Evolutionary conservation across 2,888 invertebrate species (phyloP), one percentile per base, ranked within the genome.

Genomic region (Eremobia ochroleuca): DNA sequence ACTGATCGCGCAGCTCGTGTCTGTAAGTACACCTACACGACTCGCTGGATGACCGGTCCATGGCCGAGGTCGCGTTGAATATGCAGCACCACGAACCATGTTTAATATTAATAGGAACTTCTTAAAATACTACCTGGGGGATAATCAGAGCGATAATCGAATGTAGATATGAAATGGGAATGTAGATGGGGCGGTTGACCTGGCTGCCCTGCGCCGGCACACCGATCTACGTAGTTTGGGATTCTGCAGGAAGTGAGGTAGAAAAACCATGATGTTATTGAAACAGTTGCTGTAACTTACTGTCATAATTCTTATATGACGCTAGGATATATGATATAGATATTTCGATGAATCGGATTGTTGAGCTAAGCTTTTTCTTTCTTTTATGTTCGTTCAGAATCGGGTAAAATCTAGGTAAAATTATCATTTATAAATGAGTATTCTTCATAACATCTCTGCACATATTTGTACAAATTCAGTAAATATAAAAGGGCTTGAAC

Each of bases 51-150:
- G 94, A 93, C 95, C 95, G 95, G 93, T 94, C 95, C 94, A 93
- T 92, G 94, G 92, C 94, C 95, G 95, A 92, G 92, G 93, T 92
- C 92, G 89, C 92, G 89, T 92, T 96, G 93, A 95, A 95, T 96
- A 96, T 96, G 93, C 94, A 95, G 92, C 90, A 91, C 82, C 88
- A 89, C 77, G 86, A 73, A 79, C 76, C 88, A 82, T 87, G 90
- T 94, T 94, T 91, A 95, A 96, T 96, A 95, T 96, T 94, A 93
- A 96, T 94, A 92, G 86, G 88, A 90, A 89, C 93, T 93, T 90
- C 92, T 93, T 94, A 94, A 92, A 93, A 94, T 93, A 92, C 93
- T 94, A 92, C 91, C 91, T 87, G 88, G 86, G 91, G 92, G 91
- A 92, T 92, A 93, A 94, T 94, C 93, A 94, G 88, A 92, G 90